Evolutionary conservation across 2,888 invertebrate genomes (phyloP), one percentile per base, ranked within the genome.

Genomic region (Phorcus lineatus): DNA sequence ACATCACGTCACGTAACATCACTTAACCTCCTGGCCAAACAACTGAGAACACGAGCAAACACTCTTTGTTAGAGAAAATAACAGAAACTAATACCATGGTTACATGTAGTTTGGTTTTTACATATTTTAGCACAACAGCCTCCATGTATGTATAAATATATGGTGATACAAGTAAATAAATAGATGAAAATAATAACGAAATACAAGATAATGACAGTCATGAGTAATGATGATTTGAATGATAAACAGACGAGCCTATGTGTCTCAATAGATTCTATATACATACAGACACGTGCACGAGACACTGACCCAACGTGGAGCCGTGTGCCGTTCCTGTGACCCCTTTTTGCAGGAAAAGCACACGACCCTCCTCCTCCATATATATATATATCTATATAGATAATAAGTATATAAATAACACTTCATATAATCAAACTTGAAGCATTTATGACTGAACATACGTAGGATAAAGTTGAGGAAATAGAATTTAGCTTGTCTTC

Each of bases 391-490:
- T 70, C 28, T 31, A 19, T 70, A 70, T 70, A 70, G 28, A 19
- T 70, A 47, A 70, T 70, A 70, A 57, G 57, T 57, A 57, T 57
- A 57, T 57, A 24, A 22, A 70, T 70, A 70, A 70, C 36, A 70
- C 19, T 31, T 70, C 36, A 70, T 31, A 36, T 36, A 70, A 36
- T 70, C 28, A 70, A 70, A 70, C 28, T 70, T 70, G 70, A 70
- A 70, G 70, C 70, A 70, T 70, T 70, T 36, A 36, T 36, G 70
- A 70, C 70, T 70, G 70, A 70, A 70, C 28, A 70, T 70, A 70
- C 19, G 17, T 36, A 47, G 47, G 47, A 47, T 47, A 47, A 47
- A 47, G 47, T 47, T 47, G 47, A 47, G 47, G 47, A 47, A 47
- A 47, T 47, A 47, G 47, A 47, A 47, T 47, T 47, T 47, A 47